A percentile compares a stretch with the other conserved stretches of the same genome.
Conservation (phyloP, 2,797 vertebrate genomes). For the Melanogrammus aeglefinus region DNA sequence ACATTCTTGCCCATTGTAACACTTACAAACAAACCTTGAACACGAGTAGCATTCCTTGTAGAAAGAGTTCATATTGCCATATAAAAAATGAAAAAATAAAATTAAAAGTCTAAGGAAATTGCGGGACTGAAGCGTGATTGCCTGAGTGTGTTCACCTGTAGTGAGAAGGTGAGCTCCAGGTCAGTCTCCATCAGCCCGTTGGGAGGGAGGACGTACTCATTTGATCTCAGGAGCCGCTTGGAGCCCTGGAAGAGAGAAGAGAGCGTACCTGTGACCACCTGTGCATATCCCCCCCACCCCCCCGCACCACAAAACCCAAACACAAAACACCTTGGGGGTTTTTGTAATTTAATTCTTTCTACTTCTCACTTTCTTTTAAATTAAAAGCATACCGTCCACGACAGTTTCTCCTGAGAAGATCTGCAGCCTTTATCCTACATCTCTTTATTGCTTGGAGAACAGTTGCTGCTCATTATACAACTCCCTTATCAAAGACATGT, state of each 20-base stretch:
- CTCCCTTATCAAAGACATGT: slow-evolving; percentile 19
- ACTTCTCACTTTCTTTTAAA: neutral
- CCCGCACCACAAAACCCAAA: neutral
- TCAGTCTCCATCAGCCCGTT: slow-evolving; percentile 89
- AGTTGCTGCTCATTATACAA: slow-evolving; percentile 5
- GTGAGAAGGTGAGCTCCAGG: slow-evolving; percentile 88
- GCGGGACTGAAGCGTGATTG: neutral
- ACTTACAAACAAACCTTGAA: neutral
- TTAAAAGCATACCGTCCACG: neutral
- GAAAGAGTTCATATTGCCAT: neutral
- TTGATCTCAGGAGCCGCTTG: slow-evolving; percentile 86
- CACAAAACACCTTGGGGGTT: neutral
- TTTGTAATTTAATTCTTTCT: neutral
- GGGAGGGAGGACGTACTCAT: slow-evolving; percentile 84
- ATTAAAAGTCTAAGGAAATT: neutral
- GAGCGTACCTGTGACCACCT: neutral
- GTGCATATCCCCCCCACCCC: neutral
- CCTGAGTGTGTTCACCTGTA: slow-evolving; percentile 76
- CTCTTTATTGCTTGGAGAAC: slow-evolving; percentile 20
- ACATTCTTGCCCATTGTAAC: neutral
- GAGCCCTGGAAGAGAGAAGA: slow-evolving; percentile 74
- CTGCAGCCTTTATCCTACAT: slow-evolving; percentile 12
- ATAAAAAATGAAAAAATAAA: neutral
- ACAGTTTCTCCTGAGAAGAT: slow-evolving; percentile 27
- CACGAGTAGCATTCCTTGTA: neutral